Conservation (phyloP, 2,888 invertebrate species). For the Eilema griseolum region DNA sequence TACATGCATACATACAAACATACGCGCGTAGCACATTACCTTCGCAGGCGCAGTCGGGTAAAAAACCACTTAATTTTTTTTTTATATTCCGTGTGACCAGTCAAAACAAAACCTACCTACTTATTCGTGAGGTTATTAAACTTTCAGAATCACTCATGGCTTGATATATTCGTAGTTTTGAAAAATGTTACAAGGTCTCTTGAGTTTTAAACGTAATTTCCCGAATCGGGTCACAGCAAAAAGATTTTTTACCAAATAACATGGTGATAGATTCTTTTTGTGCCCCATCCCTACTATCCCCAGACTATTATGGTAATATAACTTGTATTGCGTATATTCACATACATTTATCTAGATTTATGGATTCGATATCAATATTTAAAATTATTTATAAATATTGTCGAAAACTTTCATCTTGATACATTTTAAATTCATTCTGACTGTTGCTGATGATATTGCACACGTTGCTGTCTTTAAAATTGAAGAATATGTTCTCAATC, state of each 20-base stretch:
- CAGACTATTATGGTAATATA: constrained; percentile 13
- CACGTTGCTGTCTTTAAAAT: too few relatives aligned
- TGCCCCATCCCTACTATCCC: constrained; percentile 10
- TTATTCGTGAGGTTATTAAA: neutral
- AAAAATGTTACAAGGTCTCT: neutral
- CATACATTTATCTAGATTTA: neutral
- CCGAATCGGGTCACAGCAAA: neutral
- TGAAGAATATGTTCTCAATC: too few relatives aligned
- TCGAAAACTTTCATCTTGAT: neutral
- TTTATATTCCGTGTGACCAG: too few relatives aligned
- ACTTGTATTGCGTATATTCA: constrained; percentile 8
- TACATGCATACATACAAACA: too few relatives aligned
- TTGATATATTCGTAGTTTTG: too few relatives aligned
- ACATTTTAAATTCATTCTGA: neutral
- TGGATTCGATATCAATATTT: constrained; percentile 6
- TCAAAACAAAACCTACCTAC: too few relatives aligned
- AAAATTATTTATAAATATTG: neutral
- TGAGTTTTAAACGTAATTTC: neutral
- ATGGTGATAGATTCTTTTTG: constrained; percentile 11
- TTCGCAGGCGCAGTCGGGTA: too few relatives aligned
- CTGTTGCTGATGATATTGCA: too few relatives aligned
- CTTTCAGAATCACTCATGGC: neutral
- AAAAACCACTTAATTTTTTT: too few relatives aligned
- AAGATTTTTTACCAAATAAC: constrained; percentile 9
- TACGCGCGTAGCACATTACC: too few relatives aligned